These are phyloP conservation scores for Neogobius melanostomus DNA, from an alignment of 2,113 vertebrate species.

Conservation along the genomic window DNA sequence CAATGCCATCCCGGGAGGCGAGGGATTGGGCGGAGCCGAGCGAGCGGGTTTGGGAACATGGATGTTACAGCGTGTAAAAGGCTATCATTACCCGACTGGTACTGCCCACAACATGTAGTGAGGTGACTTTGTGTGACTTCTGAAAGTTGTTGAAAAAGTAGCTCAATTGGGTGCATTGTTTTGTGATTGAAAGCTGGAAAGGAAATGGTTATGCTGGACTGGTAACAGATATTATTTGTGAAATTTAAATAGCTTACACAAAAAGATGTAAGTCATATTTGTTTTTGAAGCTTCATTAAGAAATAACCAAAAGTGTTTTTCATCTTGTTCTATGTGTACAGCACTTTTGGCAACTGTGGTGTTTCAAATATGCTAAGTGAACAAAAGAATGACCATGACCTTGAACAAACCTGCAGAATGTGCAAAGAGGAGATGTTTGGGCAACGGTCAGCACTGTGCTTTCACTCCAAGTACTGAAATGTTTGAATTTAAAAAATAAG, in stretches of 20 bases:
- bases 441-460: background rate
- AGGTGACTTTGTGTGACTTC: background rate
- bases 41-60: conserved; percentile 5
- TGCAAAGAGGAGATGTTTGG: background rate
- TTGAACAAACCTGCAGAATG: background rate
- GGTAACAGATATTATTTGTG: no score
- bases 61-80: conserved; percentile 1
- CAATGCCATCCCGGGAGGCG: conserved; percentile 55
- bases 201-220: no score
- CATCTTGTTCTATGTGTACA: background rate
- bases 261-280: background rate
- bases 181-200: no score
- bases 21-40: conserved; percentile 38
- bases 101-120: background rate
- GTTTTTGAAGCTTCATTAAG: background rate
- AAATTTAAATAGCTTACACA: background rate
- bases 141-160: background rate
- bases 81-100: background rate
- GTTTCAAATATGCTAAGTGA: background rate
- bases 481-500: background rate
- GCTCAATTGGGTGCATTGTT: background rate
- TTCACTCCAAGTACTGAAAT: background rate
- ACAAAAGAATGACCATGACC: background rate
- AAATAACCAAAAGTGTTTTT: background rate
- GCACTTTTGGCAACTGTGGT: background rate